Percentiles rank a stretch among this genome's conserved stretches.
Conservation (phyloP, 2,888 invertebrate genomes). For the Idaea biselata region DNA sequence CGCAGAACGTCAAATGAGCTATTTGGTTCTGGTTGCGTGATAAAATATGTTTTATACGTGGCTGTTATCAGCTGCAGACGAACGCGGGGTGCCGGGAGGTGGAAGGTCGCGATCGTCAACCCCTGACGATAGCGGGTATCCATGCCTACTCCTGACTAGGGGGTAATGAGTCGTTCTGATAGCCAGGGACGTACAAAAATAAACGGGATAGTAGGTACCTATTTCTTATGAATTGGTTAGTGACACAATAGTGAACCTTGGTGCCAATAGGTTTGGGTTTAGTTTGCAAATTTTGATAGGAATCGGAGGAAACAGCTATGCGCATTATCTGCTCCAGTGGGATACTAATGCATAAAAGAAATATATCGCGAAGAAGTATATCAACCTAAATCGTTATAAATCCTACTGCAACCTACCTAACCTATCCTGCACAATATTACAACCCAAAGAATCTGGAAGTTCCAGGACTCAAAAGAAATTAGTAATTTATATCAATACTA, state of each 20-base stretch:
- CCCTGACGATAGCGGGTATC: conserved; percentile 60
- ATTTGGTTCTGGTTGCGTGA: conserved; percentile 35
- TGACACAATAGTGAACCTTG: not conserved
- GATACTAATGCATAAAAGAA: too few species aligned
- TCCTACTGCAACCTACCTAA: too few species aligned
- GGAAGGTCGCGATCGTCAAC: conserved; percentile 57
- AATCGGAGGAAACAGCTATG: too few species aligned
- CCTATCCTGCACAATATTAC: too few species aligned
- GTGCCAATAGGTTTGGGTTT: too few species aligned
- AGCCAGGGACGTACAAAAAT: conserved; percentile 36
- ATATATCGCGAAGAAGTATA: too few species aligned
- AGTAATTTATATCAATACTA: too few species aligned
- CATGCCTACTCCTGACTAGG: conserved; percentile 62
- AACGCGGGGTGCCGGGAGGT: conserved; percentile 44
- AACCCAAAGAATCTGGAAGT: too few species aligned
- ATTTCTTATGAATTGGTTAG: not conserved
- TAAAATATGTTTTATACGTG: conserved; percentile 60
- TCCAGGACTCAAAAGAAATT: too few species aligned
- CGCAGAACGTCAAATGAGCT: conserved; percentile 41
- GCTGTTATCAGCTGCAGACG: conserved; percentile 61
- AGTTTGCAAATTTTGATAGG: too few species aligned
- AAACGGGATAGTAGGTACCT: not conserved
- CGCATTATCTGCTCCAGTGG: too few species aligned
- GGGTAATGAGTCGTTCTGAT: conserved; percentile 62
- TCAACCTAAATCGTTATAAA: too few species aligned